Conservation (phyloP, 1,140 invertebrate species). For the Gonioctena quinquepunctata region DNA sequence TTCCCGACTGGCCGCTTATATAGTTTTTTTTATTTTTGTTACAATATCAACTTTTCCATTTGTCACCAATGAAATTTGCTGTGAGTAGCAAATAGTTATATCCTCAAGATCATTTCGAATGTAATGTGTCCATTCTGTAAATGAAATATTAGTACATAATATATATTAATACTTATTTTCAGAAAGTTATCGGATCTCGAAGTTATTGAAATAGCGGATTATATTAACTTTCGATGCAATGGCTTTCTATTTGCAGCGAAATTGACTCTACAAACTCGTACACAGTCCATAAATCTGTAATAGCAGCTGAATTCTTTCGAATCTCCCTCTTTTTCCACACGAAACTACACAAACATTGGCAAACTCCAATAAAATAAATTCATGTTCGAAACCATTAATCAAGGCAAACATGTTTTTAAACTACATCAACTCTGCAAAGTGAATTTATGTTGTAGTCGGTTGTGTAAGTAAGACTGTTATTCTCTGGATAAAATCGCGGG, state of each 20-base stretch:
- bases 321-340: background rate
- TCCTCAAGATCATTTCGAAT: too few species aligned
- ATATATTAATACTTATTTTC: too few species aligned
- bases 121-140: too few species aligned
- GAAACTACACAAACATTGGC: background rate
- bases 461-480: background rate
- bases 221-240: too few species aligned
- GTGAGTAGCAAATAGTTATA: too few species aligned
- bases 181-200: too few species aligned
- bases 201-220: too few species aligned
- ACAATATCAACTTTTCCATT: too few species aligned
- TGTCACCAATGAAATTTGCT: too few species aligned
- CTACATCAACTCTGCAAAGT: background rate
- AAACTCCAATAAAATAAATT: background rate
- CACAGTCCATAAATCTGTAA: background rate
- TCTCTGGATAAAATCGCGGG: background rate
- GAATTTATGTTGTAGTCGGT: background rate
- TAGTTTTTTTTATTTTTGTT: too few species aligned
- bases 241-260: background rate
- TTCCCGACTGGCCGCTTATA: too few species aligned
- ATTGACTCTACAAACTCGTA: background rate
- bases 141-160: too few species aligned
- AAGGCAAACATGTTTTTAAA: background rate
- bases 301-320: background rate
- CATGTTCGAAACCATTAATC: background rate